A percentile compares a stretch with the other conserved stretches of the same genome.
phyloP scores from a whole-genome alignment of 2,113 vertebrate genomes.

The Pelodiscus sinensis region DNA sequence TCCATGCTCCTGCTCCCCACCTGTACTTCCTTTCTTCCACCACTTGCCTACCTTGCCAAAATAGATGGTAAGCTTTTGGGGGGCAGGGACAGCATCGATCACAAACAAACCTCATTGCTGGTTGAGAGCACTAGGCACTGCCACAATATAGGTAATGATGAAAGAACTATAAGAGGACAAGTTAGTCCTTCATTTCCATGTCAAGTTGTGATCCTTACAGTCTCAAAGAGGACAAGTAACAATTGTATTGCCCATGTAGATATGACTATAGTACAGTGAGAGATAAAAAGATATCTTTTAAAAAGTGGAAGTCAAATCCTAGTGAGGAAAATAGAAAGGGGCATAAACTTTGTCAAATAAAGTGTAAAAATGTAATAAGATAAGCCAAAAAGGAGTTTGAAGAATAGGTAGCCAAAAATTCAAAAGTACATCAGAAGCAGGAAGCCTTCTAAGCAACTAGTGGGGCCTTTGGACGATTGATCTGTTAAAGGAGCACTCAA shows the following conservation, averaged over 20 bases:
- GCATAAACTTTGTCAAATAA: too few species aligned
- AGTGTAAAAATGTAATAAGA: too few species aligned
- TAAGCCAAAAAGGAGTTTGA: too few species aligned
- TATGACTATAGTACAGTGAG: background rate
- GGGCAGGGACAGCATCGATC: background rate
- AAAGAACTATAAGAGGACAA: background rate
- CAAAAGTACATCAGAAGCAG: too few species aligned
- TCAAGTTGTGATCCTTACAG: background rate
- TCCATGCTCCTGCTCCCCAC: background rate
- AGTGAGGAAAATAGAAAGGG: too few species aligned
- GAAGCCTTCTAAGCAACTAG: too few species aligned
- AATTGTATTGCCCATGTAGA: background rate
- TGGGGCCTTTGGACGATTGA: too few species aligned
- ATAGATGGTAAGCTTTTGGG: background rate
- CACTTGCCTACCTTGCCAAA: background rate
- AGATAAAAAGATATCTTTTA: too few species aligned
- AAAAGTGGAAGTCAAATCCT: too few species aligned
- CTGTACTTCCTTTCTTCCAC: rapidly evolving
- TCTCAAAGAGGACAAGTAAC: background rate
- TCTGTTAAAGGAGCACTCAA: too few species aligned
- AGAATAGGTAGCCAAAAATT: too few species aligned
- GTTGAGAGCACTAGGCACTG: background rate
- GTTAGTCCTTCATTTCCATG: background rate
- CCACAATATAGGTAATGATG: rapidly evolving
- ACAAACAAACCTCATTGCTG: background rate